These are phyloP conservation scores for Caloenas nicobarica DNA, from an alignment of 2,113 vertebrate genomes.

Conservation along the genomic window DNA sequence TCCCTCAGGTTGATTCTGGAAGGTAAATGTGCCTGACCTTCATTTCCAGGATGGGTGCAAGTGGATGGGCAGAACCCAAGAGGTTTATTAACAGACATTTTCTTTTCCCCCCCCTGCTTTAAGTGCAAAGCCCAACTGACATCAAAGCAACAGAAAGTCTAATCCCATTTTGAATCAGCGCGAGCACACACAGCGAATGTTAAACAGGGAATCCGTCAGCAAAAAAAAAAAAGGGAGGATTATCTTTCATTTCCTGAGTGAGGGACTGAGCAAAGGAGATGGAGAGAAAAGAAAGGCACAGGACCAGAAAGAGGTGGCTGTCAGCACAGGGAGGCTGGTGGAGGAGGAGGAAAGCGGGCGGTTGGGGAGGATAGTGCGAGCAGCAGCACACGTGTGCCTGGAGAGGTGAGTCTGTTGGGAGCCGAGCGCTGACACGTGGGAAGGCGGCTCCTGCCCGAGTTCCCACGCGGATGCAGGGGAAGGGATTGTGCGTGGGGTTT, in stretches of 20 bases:
- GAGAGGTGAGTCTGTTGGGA: background rate
- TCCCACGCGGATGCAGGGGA: background rate
- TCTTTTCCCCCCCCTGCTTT: background rate
- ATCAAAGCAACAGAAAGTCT: constrained; percentile 68
- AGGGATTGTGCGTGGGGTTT: background rate
- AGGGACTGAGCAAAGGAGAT: constrained; percentile 14
- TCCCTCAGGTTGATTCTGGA: background rate
- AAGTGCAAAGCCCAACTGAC: constrained; percentile 58
- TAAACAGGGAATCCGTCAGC: constrained; percentile 59
- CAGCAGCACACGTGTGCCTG: background rate
- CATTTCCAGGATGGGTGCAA: background rate
- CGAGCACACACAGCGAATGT: constrained; percentile 60
- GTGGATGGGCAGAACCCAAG: background rate
- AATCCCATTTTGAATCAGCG: constrained; percentile 64
- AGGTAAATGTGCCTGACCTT: background rate
- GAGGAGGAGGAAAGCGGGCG: background rate
- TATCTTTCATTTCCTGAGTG: constrained; percentile 70
- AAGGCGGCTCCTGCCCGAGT: background rate
- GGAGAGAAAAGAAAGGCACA: background rate
- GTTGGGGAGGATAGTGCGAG: accelerated
- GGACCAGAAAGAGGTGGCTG: constrained; percentile 9
- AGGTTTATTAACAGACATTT: constrained; percentile 11
- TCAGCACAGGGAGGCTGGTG: background rate
- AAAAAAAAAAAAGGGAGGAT: constrained; percentile 39
- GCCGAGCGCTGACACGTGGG: accelerated